These are phyloP conservation scores for Pocota personata DNA, from an alignment of 2,888 invertebrate species.

Conservation along the genomic window DNA sequence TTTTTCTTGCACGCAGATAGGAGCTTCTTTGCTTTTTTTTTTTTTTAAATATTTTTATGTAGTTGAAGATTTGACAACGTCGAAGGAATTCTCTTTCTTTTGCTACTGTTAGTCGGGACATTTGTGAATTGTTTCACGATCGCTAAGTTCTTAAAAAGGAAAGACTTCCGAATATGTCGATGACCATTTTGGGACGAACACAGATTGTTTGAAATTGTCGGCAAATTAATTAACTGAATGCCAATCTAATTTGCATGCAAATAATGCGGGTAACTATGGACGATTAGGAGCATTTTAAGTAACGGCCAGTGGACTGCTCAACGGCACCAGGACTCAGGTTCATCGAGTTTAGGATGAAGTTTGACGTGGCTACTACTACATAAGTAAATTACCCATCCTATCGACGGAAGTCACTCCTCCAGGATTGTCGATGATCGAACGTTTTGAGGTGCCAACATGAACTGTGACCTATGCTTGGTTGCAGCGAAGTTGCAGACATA, in stretches of 20 bases:
- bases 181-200: conserved; percentile 31
- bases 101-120: conserved; percentile 17
- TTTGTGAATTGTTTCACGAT: conserved; percentile 14
- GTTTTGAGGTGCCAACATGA: too few relatives aligned
- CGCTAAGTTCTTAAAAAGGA: neutral
- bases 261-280: conserved; percentile 7
- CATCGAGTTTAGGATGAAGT: too few relatives aligned
- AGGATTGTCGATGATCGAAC: too few relatives aligned
- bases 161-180: neutral
- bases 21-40: too few relatives aligned
- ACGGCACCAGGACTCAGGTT: too few relatives aligned
- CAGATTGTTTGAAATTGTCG: conserved; percentile 28
- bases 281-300: neutral
- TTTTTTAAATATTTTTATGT: neutral
- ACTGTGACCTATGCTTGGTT: too few relatives aligned
- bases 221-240: conserved; percentile 61
- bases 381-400: too few relatives aligned
- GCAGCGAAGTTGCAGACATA: too few relatives aligned
- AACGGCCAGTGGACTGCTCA: too few relatives aligned
- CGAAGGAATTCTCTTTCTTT: conserved; percentile 17
- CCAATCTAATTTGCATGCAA: conserved; percentile 59
- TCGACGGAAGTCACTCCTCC: too few relatives aligned
- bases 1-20: conserved; percentile 59
- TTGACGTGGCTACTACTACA: too few relatives aligned
- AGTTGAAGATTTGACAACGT: conserved; percentile 8